These are phyloP conservation scores for Xiphydria camelus DNA, from an alignment of 2,888 invertebrate species.

Conservation along the genomic window DNA sequence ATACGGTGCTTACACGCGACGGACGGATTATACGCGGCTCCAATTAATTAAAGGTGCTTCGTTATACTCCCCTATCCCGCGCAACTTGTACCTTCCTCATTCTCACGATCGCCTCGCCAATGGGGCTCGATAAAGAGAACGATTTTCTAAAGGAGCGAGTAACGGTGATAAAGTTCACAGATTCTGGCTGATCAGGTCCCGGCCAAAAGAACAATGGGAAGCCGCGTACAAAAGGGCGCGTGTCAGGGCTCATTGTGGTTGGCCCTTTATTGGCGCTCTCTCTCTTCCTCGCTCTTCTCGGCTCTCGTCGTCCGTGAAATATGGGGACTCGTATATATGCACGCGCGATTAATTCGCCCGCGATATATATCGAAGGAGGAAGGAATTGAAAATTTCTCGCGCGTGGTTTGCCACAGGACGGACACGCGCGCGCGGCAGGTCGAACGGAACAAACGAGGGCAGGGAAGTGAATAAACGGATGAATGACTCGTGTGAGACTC, in stretches of 20 bases:
- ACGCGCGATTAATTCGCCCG: constrained; percentile 22
- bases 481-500: constrained; percentile 27
- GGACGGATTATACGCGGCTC: no score
- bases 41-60: constrained; percentile 18
- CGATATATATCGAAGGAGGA: constrained; percentile 36
- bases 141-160: constrained; percentile 26
- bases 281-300: no score
- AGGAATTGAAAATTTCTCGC: constrained; percentile 28
- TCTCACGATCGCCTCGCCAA: background rate
- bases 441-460: constrained; percentile 30
- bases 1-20: no score
- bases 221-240: constrained; percentile 37
- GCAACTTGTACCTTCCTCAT: no score
- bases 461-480: constrained; percentile 25
- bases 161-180: constrained; percentile 24
- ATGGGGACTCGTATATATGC: constrained; percentile 42
- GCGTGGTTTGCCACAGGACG: constrained; percentile 27
- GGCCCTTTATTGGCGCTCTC: constrained; percentile 44
- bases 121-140: constrained; percentile 14
- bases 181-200: constrained; percentile 30
- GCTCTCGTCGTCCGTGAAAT: constrained; percentile 35
- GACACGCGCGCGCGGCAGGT: constrained; percentile 29
- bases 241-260: constrained; percentile 44
- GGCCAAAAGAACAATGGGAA: constrained; percentile 46
- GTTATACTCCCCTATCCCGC: constrained; percentile 14